Evolutionary conservation across 2,113 vertebrate genomes (phyloP), one percentile per base, ranked within the genome.

Genomic region (Halcyon senegalensis): DNA sequence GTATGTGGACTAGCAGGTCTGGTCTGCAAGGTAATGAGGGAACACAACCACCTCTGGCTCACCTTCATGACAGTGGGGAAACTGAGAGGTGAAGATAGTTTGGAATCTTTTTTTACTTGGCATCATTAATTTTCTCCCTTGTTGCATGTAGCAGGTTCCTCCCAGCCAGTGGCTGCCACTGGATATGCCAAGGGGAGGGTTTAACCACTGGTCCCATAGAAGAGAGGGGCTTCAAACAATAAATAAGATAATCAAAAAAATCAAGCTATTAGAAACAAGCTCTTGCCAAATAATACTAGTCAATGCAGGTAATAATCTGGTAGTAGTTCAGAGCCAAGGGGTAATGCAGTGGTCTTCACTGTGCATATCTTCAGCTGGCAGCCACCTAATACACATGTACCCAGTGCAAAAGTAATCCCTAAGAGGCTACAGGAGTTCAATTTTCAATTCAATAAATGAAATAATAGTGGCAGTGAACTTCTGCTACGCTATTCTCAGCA

Each of bases 11-110:
- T 63, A 7, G 10, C 7, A 13, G 6, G 4, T 11, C 27, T 43
- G 37, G 6, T 28, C 53, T 51, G 37, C 1, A 1, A 81, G 30
- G 18, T 31, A n/a, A 28, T 1, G 1, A 6, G 16, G 10, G 7
- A 51, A 35, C 37, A 48, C 11, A 39, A 11, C 24, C 60, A 41
- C 10, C 25, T 10, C 28, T 24, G 56, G 21, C 37, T 64, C 30
- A 9, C 7, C 62, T 44, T 37, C 1, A 1, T 37, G n/a, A 15
- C 14, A 33, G 21, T 2, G 10, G 24, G 39, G 51, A 86, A 76
- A 53, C 7, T 5, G 28, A 64, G 33, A 62, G 16, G 12, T 35
- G 63, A 53, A 58, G 70, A 64, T 59, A 31, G 7, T n/a, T 43
- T 79, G 13, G 16, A 25, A 28, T 31, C 17, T 9, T 53, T 67